Conservation (phyloP, 64 coral and sea anemone genomes). For the Stichodactyla mertensii region DNA sequence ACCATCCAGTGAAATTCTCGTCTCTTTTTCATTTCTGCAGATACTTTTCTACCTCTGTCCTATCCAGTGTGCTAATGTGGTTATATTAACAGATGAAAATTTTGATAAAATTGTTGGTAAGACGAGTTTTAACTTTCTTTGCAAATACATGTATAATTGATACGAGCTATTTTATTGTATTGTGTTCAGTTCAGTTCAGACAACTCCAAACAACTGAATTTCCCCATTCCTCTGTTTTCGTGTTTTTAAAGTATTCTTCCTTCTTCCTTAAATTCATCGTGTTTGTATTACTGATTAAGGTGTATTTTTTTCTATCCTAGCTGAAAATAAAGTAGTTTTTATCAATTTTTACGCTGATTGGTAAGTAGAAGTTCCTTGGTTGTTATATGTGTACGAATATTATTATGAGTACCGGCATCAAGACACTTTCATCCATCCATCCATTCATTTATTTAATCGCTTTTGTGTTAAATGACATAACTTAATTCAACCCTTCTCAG, state of each 20-base stretch:
- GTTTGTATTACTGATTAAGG: not conserved
- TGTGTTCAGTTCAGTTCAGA: conserved; percentile 28
- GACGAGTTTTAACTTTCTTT: conserved; percentile 16
- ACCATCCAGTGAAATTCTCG: conserved; percentile 2
- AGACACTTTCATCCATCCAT: too few relatives aligned
- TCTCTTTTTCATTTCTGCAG: conserved; percentile 28
- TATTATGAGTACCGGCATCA: not conserved
- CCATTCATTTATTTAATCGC: too few relatives aligned
- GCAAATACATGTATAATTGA: conserved; percentile 24
- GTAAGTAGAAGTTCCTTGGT: conserved; percentile 31
- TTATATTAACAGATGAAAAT: conserved; percentile 32
- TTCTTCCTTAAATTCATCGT: not conserved
- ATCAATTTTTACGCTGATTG: conserved; percentile 99
- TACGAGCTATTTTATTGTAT: conserved; percentile 26
- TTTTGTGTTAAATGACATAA: too few relatives aligned
- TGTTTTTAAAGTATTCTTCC: not conserved
- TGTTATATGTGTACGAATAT: not conserved
- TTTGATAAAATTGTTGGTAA: conserved; percentile 67
- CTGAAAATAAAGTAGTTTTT: conserved; percentile 76
- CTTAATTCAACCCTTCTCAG: too few relatives aligned
- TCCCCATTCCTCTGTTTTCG: not conserved
- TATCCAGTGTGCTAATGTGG: conserved; percentile 45
- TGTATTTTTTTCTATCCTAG: conserved; percentile 39
- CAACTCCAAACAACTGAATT: not conserved
- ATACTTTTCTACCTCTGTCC: conserved; percentile 30